phyloP scores from a whole-genome alignment of 2,888 invertebrate genomes.

The Parapristionchus giblindavisi region DNA sequence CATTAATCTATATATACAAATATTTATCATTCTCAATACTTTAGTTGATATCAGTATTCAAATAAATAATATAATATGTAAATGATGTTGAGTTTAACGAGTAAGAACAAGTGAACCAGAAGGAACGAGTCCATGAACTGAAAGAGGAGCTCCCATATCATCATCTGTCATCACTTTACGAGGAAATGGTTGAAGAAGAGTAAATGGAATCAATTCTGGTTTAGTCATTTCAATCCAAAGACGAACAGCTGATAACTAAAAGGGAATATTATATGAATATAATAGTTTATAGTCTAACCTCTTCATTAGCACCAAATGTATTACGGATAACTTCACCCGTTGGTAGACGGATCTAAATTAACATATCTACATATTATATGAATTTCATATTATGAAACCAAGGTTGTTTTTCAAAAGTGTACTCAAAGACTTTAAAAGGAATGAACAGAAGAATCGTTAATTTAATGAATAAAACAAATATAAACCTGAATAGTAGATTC shows the following conservation, averaged over 20 bases:
- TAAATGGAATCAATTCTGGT: slow-evolving; percentile 5
- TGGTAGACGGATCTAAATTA: slow-evolving; percentile 30
- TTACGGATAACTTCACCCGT: slow-evolving; percentile 12
- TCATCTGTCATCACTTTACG: slow-evolving; percentile 17
- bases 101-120: slow-evolving; percentile 26
- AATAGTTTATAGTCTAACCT: neutral
- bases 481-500: slow-evolving; percentile 22
- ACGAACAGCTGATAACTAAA: neutral
- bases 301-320: neutral
- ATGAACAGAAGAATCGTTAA: no score
- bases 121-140: neutral
- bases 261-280: neutral
- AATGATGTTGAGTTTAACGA: slow-evolving; percentile 1
- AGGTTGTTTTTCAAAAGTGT: no score
- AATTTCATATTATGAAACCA: no score
- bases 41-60: neutral
- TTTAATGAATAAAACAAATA: neutral
- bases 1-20: neutral
- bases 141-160: slow-evolving; percentile 6
- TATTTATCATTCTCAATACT: neutral
- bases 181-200: slow-evolving; percentile 14
- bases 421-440: no score
- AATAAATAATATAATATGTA: neutral
- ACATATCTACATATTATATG: no score
- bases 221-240: slow-evolving; percentile 12